phyloP scores from a whole-genome alignment of 2,888 invertebrate genomes.

The Scrobipalpa atriplicella region DNA sequence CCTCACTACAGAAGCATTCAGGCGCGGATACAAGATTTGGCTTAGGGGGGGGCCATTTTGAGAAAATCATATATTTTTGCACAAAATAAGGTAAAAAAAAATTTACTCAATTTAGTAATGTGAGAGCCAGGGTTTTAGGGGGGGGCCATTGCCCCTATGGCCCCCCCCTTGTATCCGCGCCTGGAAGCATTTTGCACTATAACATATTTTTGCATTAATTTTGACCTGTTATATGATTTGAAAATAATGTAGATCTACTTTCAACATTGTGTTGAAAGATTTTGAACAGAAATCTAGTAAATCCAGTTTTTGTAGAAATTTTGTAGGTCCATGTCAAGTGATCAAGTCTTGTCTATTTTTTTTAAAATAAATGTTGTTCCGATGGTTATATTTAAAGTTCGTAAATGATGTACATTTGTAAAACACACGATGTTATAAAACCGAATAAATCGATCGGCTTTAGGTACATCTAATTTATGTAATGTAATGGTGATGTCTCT shows the following conservation, averaged over 20 bases:
- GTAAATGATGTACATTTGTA: background rate
- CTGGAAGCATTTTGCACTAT: no score
- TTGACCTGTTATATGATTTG: background rate
- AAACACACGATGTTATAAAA: background rate
- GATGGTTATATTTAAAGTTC: background rate
- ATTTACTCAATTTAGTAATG: no score
- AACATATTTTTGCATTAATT: background rate
- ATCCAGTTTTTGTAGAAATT: slow-evolving; percentile 3
- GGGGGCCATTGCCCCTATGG: no score
- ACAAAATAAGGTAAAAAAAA: no score
- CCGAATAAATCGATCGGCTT: background rate
- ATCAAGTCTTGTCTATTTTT: background rate
- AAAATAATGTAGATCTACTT: background rate
- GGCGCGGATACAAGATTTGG: no score
- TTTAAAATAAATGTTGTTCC: slow-evolving; percentile 9
- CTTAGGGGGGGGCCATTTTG: no score
- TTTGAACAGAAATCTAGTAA: background rate
- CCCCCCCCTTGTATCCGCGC: no score
- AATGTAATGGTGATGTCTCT: no score
- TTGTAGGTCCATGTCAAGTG: slow-evolving; percentile 1
- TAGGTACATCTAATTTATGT: no score
- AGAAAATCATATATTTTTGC: no score
- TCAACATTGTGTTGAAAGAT: background rate
- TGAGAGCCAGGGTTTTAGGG: no score
- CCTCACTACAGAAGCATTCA: no score